A percentile compares a stretch with the other conserved stretches of the same genome.
phyloP scores from a whole-genome alignment of 2,797 vertebrate genomes.

The Oceanodroma leucorhoa region DNA sequence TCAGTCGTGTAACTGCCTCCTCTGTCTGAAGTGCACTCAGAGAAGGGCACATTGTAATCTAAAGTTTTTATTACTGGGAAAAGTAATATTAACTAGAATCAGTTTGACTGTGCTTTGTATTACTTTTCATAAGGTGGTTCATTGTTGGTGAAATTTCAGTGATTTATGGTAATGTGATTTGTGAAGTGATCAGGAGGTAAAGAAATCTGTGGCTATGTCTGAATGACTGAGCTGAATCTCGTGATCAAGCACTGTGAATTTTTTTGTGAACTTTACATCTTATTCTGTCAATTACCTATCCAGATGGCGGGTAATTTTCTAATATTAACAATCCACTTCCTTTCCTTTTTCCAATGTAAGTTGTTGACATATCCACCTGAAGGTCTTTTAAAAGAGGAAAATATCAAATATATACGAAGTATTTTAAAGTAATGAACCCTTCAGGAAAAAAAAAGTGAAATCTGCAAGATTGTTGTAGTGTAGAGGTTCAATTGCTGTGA shows the following conservation, averaged over 20 bases:
- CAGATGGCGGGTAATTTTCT: neutral
- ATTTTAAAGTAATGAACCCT: neutral
- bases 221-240: neutral
- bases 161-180: neutral
- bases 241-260: neutral
- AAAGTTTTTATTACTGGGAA: neutral
- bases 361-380: neutral
- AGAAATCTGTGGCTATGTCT: neutral
- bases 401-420: neutral
- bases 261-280: neutral
- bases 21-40: neutral
- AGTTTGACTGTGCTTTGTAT: neutral
- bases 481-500: neutral
- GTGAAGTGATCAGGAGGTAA: neutral
- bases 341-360: neutral
- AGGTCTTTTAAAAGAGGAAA: neutral
- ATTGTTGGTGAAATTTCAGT: neutral
- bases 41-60: neutral
- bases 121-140: neutral
- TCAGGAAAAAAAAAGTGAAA: rapidly evolving
- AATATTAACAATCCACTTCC: neutral
- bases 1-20: neutral
- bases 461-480: neutral
- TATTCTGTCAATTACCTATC: neutral
- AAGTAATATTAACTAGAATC: neutral